Evolutionary conservation across 2,888 invertebrate genomes (phyloP).

Genomic region (Syrphus vitripennis): DNA sequence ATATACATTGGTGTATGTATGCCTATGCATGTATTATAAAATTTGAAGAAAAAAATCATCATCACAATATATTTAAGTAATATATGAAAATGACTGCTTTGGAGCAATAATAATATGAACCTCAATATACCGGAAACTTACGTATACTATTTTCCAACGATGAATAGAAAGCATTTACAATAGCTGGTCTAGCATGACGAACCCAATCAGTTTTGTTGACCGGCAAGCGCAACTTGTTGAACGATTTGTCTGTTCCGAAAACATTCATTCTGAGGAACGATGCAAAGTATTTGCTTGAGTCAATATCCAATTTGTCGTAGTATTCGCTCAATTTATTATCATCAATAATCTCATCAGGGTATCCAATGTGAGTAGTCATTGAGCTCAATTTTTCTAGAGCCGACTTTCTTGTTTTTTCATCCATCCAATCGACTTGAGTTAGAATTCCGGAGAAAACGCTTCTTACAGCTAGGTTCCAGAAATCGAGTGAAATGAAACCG

Average conservation of each 20-base stretch:
- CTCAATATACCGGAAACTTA: conserved; percentile 82
- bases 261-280: conserved; percentile 89
- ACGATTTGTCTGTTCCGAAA: conserved; percentile 91
- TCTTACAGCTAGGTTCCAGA: no score
- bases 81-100: conserved; percentile 17
- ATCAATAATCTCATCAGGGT: conserved; percentile 94
- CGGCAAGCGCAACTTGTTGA: conserved; percentile 88
- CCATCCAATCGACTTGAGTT: conserved; percentile 95
- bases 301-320: conserved; percentile 89
- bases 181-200: conserved; percentile 90
- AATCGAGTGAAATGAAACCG: no score
- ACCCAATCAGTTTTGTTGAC: conserved; percentile 94
- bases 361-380: conserved; percentile 95
- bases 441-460: conserved; percentile 91
- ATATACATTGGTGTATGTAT: no score
- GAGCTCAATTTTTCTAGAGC: conserved; percentile 90
- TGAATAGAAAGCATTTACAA: conserved; percentile 93
- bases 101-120: neutral
- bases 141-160: conserved; percentile 93
- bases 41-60: no score
- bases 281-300: conserved; percentile 87
- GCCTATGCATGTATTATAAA: no score
- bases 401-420: conserved; percentile 88
- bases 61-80: no score
- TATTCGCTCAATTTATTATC: conserved; percentile 90